phyloP scores from a whole-genome alignment of 2,888 invertebrate genomes.

The Aphrophora alni region DNA sequence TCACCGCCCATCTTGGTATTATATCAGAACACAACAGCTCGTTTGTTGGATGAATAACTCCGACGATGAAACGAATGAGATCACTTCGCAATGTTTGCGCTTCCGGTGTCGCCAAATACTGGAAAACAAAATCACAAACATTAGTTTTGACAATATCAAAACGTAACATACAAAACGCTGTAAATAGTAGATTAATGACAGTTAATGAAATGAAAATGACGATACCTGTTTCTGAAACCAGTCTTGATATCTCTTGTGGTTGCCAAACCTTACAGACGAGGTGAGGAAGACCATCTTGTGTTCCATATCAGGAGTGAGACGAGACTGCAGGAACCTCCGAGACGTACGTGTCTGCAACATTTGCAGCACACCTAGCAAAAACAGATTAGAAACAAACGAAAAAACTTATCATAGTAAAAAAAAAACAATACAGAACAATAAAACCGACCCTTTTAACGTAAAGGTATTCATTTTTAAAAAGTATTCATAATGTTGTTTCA shows the following conservation, averaged over 20 bases:
- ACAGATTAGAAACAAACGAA: constrained; percentile 15
- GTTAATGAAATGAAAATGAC: too few relatives aligned
- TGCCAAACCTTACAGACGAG: constrained; percentile 84
- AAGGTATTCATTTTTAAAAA: too few relatives aligned
- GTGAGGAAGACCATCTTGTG: constrained; percentile 87
- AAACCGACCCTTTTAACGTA: too few relatives aligned
- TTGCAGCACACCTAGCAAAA: constrained; percentile 67
- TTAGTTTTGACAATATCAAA: too few relatives aligned
- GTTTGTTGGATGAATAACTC: constrained; percentile 92
- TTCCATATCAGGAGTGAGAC: constrained; percentile 93
- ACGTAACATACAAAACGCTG: too few relatives aligned
- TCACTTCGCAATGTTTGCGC: constrained; percentile 91
- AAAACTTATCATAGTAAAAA: constrained; percentile 8
- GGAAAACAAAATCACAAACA: constrained; percentile 56
- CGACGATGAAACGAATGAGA: constrained; percentile 91
- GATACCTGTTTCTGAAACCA: constrained; percentile 85
- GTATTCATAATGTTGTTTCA: too few relatives aligned
- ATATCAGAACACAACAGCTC: constrained; percentile 93
- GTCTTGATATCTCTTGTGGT: constrained; percentile 92
- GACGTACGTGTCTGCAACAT: constrained; percentile 86
- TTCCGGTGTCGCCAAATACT: constrained; percentile 90
- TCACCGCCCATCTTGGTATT: constrained; percentile 94
- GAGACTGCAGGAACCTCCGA: constrained; percentile 79
- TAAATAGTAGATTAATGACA: too few relatives aligned
- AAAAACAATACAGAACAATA: neutral